Conservation (phyloP, 2,797 vertebrate genomes). For the Florisuga fusca region DNA sequence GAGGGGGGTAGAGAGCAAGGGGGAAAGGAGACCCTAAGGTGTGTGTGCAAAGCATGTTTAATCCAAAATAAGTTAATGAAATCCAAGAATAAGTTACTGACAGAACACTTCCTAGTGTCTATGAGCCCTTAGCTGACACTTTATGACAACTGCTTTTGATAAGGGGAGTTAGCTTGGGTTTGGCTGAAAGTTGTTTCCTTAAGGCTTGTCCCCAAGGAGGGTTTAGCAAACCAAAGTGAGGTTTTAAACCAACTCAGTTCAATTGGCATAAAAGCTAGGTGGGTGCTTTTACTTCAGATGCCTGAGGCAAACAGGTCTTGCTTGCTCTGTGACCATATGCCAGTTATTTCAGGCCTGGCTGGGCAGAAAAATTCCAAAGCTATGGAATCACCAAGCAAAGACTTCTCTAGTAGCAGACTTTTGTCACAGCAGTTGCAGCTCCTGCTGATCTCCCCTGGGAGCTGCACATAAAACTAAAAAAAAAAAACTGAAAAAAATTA, state of each 20-base stretch:
- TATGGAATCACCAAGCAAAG: not conserved
- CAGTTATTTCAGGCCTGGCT: not conserved
- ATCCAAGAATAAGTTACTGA: not conserved
- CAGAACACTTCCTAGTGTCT: not conserved
- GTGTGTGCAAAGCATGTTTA: not conserved
- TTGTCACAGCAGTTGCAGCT: not conserved
- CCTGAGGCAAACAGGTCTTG: constrained; percentile 6
- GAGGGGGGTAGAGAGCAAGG: not conserved
- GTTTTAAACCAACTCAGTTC: not conserved
- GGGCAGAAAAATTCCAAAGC: not conserved
- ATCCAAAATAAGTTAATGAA: not conserved
- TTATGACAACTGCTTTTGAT: not conserved
- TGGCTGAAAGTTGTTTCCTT: not conserved
- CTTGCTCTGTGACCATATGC: not conserved
- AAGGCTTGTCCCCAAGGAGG: not conserved
- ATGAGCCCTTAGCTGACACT: not conserved
- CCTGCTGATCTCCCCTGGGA: not conserved
- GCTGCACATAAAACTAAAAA: not conserved
- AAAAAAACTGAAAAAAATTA: too few species aligned
- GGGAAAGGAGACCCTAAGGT: not conserved
- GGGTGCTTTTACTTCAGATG: not conserved
- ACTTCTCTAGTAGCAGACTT: not conserved
- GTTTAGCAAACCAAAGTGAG: not conserved
- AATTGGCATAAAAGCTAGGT: constrained; percentile 17
- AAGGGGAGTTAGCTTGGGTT: not conserved